Percentiles rank a stretch among this genome's conserved stretches.
Evolutionary conservation across 2,113 vertebrate genomes (phyloP).

Genomic region (Notechis scutatus): DNA sequence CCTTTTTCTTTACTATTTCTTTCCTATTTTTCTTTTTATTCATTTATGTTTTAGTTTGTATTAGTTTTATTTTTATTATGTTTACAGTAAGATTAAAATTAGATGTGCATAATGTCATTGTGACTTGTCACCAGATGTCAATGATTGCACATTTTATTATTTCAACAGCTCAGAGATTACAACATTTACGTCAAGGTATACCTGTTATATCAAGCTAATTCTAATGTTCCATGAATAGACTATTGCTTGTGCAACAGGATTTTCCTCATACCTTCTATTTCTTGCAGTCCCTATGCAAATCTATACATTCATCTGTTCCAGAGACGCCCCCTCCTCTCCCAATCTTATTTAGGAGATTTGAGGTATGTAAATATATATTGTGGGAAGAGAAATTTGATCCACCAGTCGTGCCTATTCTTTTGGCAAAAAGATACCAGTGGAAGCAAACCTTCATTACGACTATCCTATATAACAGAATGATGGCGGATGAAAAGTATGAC

Average conservation of each 20-base stretch:
- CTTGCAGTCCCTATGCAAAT: neutral
- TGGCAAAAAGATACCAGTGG: neutral
- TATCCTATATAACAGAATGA: neutral
- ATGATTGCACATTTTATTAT: neutral
- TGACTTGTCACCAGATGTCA: neutral
- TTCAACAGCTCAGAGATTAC: neutral
- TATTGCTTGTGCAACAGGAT: neutral
- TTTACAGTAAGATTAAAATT: neutral
- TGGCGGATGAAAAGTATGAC: neutral
- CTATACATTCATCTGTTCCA: neutral
- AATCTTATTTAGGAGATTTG: neutral
- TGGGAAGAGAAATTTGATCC: neutral
- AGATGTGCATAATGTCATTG: neutral
- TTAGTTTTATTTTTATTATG: neutral
- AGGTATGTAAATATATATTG: neutral
- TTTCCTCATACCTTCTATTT: neutral
- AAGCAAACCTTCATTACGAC: neutral
- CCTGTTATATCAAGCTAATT: neutral
- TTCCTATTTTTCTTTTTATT: neutral
- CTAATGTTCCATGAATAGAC: neutral
- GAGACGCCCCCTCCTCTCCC: neutral
- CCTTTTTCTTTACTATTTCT: neutral
- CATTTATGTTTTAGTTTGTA: neutral
- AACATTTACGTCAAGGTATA: neutral
- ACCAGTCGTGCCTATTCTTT: neutral